phyloP scores from a whole-genome alignment of 1,140 invertebrate genomes.

The Bombus breviceps region DNA sequence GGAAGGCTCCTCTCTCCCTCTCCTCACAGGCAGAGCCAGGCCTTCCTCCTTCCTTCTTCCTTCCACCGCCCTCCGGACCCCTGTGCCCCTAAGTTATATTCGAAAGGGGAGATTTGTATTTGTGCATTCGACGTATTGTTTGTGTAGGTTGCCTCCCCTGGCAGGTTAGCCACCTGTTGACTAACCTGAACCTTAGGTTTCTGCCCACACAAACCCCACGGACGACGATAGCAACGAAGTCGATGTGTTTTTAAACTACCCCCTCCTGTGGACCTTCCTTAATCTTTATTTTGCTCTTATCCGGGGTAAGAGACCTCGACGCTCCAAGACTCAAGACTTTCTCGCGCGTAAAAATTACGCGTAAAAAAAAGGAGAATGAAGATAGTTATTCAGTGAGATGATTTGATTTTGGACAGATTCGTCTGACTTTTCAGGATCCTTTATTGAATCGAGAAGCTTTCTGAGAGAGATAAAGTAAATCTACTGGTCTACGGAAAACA shows the following conservation, averaged over 20 bases:
- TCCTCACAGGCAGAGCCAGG: constrained; percentile 44
- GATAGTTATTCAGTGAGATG: background rate
- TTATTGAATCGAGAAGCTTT: background rate
- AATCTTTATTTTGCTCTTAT: constrained; percentile 75
- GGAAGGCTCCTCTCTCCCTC: constrained; percentile 64
- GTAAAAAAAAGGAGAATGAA: background rate
- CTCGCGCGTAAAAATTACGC: constrained; percentile 55
- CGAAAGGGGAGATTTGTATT: constrained; percentile 79
- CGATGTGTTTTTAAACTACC: constrained; percentile 71
- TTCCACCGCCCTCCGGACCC: constrained; percentile 31
- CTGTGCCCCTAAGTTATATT: constrained; percentile 72
- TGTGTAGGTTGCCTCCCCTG: constrained; percentile 79
- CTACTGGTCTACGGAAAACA: background rate
- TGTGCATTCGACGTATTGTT: constrained; percentile 81
- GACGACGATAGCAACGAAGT: constrained; percentile 23
- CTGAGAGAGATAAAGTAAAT: background rate
- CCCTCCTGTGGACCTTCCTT: constrained; percentile 53
- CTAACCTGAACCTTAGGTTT: constrained; percentile 77
- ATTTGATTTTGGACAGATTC: background rate
- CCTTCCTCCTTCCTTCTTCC: constrained; percentile 45
- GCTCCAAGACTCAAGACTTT: constrained; percentile 23
- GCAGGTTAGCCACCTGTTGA: constrained; percentile 83
- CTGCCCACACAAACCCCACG: constrained; percentile 69
- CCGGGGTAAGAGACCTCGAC: constrained; percentile 73
- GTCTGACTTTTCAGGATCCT: background rate